phyloP scores from a whole-genome alignment of 2,888 invertebrate species.

The Platypus cylindrus region DNA sequence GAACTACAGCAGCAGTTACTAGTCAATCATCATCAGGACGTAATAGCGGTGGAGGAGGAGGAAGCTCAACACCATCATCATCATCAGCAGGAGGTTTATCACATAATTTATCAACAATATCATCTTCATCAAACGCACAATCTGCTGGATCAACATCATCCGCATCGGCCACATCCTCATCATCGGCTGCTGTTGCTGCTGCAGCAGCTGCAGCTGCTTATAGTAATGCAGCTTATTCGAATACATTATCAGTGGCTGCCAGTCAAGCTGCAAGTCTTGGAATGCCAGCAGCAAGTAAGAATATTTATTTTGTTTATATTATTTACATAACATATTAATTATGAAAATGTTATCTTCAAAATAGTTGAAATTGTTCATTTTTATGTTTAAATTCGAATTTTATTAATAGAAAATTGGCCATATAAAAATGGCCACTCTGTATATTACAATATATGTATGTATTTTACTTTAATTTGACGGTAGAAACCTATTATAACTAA shows the following conservation, averaged over 20 bases:
- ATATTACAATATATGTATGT: no score
- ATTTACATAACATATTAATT: no score
- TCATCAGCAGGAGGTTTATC: constrained; percentile 12
- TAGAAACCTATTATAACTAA: no score
- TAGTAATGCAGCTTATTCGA: constrained; percentile 41
- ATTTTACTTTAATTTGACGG: no score
- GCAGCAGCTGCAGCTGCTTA: constrained; percentile 27
- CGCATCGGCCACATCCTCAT: constrained; percentile 21
- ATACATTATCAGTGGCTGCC: constrained; percentile 71
- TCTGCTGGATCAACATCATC: constrained; percentile 21
- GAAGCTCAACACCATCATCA: constrained; percentile 1
- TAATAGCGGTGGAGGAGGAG: constrained; percentile 24
- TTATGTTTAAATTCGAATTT: no score
- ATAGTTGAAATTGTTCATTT: no score
- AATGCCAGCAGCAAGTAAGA: constrained; percentile 60
- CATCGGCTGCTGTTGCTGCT: constrained; percentile 20
- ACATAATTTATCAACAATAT: constrained; percentile 25
- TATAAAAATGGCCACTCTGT: no score
- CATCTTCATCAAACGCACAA: constrained; percentile 20
- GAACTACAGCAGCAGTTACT: constrained; percentile 23
- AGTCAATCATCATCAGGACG: constrained; percentile 24
- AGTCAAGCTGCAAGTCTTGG: constrained; percentile 77
- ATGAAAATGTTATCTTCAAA: no score
- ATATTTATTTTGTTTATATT: background rate
- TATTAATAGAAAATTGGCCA: no score